phyloP scores from a whole-genome alignment of 1,140 invertebrate genomes.

The Drosophila rhopaloa region DNA sequence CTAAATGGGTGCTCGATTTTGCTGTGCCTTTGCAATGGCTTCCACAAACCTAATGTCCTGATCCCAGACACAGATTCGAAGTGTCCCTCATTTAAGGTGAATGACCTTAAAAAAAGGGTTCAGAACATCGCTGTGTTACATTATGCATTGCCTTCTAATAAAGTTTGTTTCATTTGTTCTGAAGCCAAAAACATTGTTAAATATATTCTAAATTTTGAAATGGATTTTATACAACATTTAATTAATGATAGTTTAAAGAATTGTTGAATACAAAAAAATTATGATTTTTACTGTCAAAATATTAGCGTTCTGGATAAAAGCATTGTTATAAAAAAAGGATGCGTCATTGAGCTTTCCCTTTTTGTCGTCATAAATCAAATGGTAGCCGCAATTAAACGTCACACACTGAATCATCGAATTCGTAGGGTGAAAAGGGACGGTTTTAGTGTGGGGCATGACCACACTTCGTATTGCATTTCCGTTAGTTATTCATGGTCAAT shows the following conservation, averaged over 20 bases:
- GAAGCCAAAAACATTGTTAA: too few species aligned
- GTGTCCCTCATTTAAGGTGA: too few species aligned
- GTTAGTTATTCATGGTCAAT: conserved; percentile 74
- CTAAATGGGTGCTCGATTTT: background rate
- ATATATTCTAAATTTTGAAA: too few species aligned
- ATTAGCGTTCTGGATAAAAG: too few species aligned
- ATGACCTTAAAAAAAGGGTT: too few species aligned
- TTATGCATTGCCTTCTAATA: too few species aligned
- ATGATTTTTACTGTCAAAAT: too few species aligned
- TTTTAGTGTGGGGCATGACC: conserved; percentile 19
- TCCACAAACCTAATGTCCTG: background rate
- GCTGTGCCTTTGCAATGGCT: background rate
- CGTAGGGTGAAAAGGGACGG: background rate
- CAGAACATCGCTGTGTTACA: too few species aligned
- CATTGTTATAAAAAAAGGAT: background rate
- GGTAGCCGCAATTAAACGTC: conserved; percentile 58
- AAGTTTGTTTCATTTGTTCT: too few species aligned
- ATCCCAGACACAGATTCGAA: background rate
- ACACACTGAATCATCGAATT: conserved; percentile 48
- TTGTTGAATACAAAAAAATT: too few species aligned
- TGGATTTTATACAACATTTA: too few species aligned
- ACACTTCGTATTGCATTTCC: conserved; percentile 65
- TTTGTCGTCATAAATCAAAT: conserved; percentile 67
- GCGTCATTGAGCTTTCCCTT: conserved; percentile 37
- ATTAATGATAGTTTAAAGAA: too few species aligned